Evolutionary conservation across 2,888 invertebrate genomes (phyloP).

Genomic region (Macroteleia sp.): DNA sequence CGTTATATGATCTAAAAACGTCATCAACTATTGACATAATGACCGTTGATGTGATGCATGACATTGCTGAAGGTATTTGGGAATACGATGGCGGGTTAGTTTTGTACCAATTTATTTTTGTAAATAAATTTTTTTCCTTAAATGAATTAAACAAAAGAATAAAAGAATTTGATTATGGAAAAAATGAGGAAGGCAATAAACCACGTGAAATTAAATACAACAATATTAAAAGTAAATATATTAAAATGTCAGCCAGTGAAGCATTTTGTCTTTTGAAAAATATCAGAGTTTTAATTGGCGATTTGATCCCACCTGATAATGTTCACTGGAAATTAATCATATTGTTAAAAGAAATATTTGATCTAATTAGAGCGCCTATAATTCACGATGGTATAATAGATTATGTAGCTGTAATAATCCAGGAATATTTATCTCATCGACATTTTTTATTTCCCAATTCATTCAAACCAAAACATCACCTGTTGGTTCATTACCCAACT

Average conservation of each 20-base stretch:
- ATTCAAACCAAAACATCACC: slow-evolving; percentile 4
- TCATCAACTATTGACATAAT: slow-evolving; percentile 6
- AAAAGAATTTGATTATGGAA: slow-evolving; percentile 12
- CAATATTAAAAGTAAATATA: slow-evolving; percentile 11
- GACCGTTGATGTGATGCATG: slow-evolving; percentile 48
- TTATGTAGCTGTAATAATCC: not conserved
- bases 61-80: slow-evolving; percentile 56
- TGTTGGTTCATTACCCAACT: not conserved
- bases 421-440: not conserved
- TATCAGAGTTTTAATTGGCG: slow-evolving; percentile 20
- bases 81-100: slow-evolving; percentile 63
- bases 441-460: not conserved
- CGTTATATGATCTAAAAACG: slow-evolving; percentile 16
- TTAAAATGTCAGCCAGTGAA: slow-evolving; percentile 34
- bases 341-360: slow-evolving; percentile 14
- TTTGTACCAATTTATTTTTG: slow-evolving; percentile 57
- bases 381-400: slow-evolving; percentile 10
- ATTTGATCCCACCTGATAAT: slow-evolving; percentile 1
- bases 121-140: slow-evolving; percentile 37
- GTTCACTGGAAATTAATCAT: slow-evolving; percentile 1
- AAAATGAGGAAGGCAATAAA: slow-evolving; percentile 16
- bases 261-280: slow-evolving; percentile 8
- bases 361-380: slow-evolving; percentile 26
- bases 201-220: not conserved
- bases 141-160: slow-evolving; percentile 38